Base-by-base conservation (phyloP, 2,797 vertebrate species). In the Lagothrix lagotricha region DNA sequence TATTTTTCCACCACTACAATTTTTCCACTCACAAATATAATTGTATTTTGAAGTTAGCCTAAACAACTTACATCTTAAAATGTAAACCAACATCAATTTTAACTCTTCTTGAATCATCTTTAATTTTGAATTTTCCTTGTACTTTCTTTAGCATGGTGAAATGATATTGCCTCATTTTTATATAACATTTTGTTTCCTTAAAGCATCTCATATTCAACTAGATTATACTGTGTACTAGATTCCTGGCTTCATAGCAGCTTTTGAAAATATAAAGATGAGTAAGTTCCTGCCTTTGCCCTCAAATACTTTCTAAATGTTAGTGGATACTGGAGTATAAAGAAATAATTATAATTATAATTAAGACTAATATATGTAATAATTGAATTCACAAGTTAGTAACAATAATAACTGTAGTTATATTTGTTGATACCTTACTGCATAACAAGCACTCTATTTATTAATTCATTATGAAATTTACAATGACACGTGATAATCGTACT, bases 81-180 rank as follows among this genome's bases (percentile, higher is more conserved):
- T 79, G 11, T 93, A 96, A 75, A 83, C 4, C 50, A 75, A 50
- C 57, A 54, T 39, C 12, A 39, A 57, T 75, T 50, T 79, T 89
- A 89, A 54, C 5, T 67, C 5, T 76, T 50, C 64, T 57, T 50
- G 24, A 75, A 6, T 44, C 28, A 67, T 24, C 15, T 72, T 20
- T 93, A 67, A 95, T 44, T 97, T 86, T 80, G 57, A 92, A 82
- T 87, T 80, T 87, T 77, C 19, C 17, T 86, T 54, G 2, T 24
- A 6, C 28, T 67, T 75, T 83, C 41, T 67, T 64, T 50, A 30
- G 90, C 41, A 64, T 72, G 33, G 11, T 87, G 20, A 15, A 94
- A 75, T 88, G 24, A 70, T 52, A 75, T 24, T 64, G 17, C 12
- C 2, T 88, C n/a, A 85, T 41, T 36, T n/a, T 96, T 91, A 81